A percentile compares a stretch with the other conserved stretches of the same genome.
phyloP scores from a whole-genome alignment of 2,797 vertebrate genomes.

The Linurgus olivaceus region DNA sequence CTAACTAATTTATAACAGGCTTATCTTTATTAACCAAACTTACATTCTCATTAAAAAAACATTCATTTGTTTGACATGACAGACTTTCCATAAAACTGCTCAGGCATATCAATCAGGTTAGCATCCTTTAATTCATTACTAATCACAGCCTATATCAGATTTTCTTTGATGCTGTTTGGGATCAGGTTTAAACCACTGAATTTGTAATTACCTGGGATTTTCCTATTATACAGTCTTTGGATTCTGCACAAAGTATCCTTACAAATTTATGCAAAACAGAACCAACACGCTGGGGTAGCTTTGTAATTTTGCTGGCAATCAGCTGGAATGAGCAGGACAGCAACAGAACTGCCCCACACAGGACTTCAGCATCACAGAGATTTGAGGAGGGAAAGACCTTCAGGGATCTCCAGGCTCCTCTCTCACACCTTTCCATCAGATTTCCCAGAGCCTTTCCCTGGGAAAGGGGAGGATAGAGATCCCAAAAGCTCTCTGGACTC shows the following conservation, averaged over 20 bases:
- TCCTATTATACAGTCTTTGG: background rate
- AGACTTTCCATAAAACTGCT: conserved; percentile 47
- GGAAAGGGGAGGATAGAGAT: background rate
- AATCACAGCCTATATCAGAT: conserved; percentile 30
- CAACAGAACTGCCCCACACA: accelerated
- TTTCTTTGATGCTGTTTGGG: conserved; percentile 29
- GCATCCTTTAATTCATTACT: conserved; percentile 44
- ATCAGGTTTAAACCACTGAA: conserved; percentile 35
- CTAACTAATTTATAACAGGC: conserved; percentile 58
- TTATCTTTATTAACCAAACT: conserved; percentile 64
- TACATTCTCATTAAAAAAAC: conserved; percentile 48
- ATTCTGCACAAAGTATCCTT: background rate
- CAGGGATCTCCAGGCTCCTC: background rate
- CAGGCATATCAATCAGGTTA: conserved; percentile 43
- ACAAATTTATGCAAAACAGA: background rate
- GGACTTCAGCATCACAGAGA: background rate
- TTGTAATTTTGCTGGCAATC: background rate
- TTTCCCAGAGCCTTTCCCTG: background rate
- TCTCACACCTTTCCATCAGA: background rate
- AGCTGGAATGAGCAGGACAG: background rate
- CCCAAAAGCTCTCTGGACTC: background rate
- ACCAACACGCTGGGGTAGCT: accelerated
- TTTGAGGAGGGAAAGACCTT: background rate
- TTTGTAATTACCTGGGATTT: conserved; percentile 12
- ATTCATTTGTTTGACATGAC: conserved; percentile 49